Percentiles rank a stretch among this genome's conserved stretches.
These are phyloP conservation scores for Mantis religiosa DNA, from an alignment of 2,888 invertebrate species.

Conservation along the genomic window DNA sequence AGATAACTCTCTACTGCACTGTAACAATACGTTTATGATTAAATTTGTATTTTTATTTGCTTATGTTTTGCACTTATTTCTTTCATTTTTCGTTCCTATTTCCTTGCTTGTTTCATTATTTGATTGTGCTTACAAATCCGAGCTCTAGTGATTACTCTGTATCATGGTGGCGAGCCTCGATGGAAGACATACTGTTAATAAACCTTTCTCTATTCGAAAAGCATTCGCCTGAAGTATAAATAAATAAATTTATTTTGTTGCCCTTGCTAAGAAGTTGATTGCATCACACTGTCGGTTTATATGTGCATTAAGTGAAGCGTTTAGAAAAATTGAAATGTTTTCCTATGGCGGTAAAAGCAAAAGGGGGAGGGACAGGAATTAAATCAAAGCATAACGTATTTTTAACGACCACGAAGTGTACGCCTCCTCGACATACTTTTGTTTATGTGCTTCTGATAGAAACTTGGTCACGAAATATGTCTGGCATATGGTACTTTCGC, in stretches of 20 bases:
- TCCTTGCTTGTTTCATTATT: too few species aligned
- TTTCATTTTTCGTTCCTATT: too few species aligned
- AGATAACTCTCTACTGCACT: too few species aligned
- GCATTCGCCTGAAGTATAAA: neutral
- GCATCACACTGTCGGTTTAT: neutral
- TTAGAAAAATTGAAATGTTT: neutral
- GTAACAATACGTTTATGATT: too few species aligned
- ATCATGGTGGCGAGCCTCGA: too few species aligned
- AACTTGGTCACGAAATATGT: neutral
- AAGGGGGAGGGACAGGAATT: neutral
- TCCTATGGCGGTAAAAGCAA: neutral
- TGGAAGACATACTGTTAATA: too few species aligned
- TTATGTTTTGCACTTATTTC: too few species aligned
- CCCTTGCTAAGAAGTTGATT: neutral
- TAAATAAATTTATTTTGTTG: neutral
- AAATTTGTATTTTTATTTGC: too few species aligned
- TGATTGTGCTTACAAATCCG: too few species aligned
- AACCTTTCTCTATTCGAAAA: too few species aligned
- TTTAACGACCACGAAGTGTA: neutral
- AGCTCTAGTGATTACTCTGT: too few species aligned
- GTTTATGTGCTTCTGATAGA: neutral
- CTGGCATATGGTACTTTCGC: neutral
- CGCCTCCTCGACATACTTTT: neutral
- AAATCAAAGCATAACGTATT: neutral
- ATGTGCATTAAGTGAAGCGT: neutral